These are phyloP conservation scores for Peromyscus melanophrys DNA, from an alignment of 2,797 vertebrate genomes.

Conservation along the genomic window DNA sequence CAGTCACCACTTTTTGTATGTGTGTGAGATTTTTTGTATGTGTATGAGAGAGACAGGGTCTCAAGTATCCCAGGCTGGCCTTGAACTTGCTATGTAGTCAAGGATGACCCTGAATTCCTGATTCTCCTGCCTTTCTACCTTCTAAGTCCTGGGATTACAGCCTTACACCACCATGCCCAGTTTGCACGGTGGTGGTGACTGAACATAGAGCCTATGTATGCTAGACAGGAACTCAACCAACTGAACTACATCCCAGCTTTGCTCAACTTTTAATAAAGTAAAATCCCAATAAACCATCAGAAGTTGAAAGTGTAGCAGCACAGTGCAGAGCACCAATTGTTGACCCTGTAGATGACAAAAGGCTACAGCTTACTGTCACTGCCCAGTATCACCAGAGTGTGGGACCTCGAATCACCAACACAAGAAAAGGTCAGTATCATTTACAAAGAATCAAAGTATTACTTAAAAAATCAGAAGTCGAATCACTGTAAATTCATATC, in stretches of 20 bases:
- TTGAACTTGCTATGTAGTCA: not conserved
- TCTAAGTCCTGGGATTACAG: not conserved
- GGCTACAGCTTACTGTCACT: not conserved
- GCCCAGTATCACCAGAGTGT: not conserved
- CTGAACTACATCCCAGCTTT: not conserved
- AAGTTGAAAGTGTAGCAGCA: not conserved
- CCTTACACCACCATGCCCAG: not conserved
- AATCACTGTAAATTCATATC: not conserved
- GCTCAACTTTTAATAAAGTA: not conserved
- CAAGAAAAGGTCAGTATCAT: not conserved
- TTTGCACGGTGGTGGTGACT: not conserved
- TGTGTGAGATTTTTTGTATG: not conserved
- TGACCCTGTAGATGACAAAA: not conserved
- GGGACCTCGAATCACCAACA: not conserved
- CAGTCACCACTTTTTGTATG: not conserved
- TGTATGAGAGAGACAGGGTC: not conserved
- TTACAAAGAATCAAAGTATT: not conserved
- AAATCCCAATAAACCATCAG: not conserved
- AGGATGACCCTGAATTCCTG: not conserved
- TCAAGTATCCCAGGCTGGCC: not conserved
- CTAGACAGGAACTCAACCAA: not conserved
- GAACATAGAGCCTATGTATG: not conserved
- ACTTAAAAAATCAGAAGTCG: not conserved
- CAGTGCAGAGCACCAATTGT: not conserved
- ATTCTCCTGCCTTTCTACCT: not conserved